These are phyloP conservation scores for Archivesica marissinica DNA, from an alignment of 1,140 invertebrate species.

Conservation along the genomic window DNA sequence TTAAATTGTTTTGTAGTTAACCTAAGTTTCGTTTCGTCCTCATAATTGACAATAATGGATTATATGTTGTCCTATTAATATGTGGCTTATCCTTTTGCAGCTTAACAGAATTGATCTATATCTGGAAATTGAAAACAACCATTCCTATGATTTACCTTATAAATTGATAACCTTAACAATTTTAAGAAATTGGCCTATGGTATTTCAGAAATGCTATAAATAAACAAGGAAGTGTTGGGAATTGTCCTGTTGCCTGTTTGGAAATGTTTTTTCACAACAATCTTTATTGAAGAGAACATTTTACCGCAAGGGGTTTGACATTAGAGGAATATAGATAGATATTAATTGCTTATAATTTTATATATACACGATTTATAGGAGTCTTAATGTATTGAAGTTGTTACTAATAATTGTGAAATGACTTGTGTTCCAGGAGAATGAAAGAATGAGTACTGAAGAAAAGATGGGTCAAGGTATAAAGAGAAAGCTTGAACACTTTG, in stretches of 20 bases:
- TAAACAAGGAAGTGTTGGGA: conserved; percentile 27
- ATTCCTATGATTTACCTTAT: no score
- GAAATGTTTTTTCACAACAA: neutral
- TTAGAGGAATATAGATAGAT: neutral
- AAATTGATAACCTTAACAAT: no score
- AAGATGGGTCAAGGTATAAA: conserved; percentile 69
- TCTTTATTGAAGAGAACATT: no score
- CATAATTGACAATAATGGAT: neutral
- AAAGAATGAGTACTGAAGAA: conserved; percentile 7
- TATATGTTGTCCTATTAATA: neutral
- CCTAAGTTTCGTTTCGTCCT: neutral
- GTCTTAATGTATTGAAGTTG: neutral
- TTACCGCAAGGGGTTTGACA: no score
- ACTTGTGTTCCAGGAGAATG: neutral
- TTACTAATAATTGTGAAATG: neutral
- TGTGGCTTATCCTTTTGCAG: neutral
- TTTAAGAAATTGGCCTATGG: conserved; percentile 1
- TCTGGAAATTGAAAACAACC: conserved; percentile 18
- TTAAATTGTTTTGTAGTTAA: neutral
- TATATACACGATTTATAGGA: neutral
- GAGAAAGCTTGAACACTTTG: conserved; percentile 75
- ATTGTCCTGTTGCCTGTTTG: neutral
- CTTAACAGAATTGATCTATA: neutral
- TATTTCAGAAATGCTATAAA: conserved; percentile 10
- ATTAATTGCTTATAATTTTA: neutral